Evolutionary conservation across 2,113 vertebrate species (phyloP), one percentile per base, ranked within the genome.

Genomic region (Girardinichthys multiradiatus): DNA sequence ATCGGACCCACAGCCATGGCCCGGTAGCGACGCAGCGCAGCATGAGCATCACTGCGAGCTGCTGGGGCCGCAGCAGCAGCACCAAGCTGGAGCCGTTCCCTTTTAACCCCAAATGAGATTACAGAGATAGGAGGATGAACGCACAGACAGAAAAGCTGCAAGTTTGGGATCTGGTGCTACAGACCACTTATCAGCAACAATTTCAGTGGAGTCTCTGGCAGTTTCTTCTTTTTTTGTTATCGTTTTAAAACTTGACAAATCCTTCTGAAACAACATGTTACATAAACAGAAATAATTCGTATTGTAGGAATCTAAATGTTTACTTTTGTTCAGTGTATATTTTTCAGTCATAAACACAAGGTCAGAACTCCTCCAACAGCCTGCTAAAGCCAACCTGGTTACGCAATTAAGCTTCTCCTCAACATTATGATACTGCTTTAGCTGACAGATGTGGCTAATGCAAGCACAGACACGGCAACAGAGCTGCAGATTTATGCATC

Each of bases 31-130:
- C 90, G 1, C 92, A 92, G 89, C 92, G 92, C 81, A 98, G 96
- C 92, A 95, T 97, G 96, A 98, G 97, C 88, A 86, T 98, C 68
- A 96, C 96, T 0, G 95, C 96, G 0, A 94, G 94, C 65, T 98
- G 96, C 94, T 98, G 96, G 96, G 97, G 96, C 63, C 95, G 96
- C 13, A 93, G 95, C 84, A 21, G 93, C 10, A 91, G 90, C 81
- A 85, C 96, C 86, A 95, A 94, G 62, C 92, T 95, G 4, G 97
- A 98, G 9, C 89, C 95, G 0, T 94, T 95, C 64, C 82, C 82
- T 0, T 92, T 90, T 79, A 89, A 81, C 79, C 84, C 77, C 51
- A 92, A 91, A 72, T 90, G 86, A 91, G 74, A 33, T 4, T 1
- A 37, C 14, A 8, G 15, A 59, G 31, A 68, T 13, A 6, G 58